phyloP scores from a whole-genome alignment of 2,113 vertebrate species.

The Psittacus erithacus region DNA sequence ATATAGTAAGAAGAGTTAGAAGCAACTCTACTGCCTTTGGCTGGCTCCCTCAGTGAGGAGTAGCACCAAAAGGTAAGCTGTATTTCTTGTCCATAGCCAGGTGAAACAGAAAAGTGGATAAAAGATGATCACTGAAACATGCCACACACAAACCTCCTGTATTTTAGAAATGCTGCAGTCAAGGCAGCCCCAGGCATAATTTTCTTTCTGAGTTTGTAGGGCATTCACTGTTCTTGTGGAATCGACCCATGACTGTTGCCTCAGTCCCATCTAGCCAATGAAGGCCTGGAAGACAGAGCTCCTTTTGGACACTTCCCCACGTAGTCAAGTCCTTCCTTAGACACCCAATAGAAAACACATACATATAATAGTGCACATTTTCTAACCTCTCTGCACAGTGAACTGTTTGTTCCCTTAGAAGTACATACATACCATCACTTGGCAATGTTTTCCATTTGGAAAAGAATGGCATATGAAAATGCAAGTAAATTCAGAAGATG shows the following conservation, averaged over 20 bases:
- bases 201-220: background rate
- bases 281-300: background rate
- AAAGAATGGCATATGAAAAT: background rate
- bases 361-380: background rate
- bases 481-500: background rate
- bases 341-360: background rate
- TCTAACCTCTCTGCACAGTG: background rate
- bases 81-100: background rate
- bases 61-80: background rate
- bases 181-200: accelerated
- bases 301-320: background rate
- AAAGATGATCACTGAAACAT: background rate
- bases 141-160: background rate
- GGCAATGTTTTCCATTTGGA: background rate
- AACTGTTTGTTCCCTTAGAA: background rate
- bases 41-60: background rate
- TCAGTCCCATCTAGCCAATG: background rate
- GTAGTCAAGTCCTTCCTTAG: background rate
- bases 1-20: background rate
- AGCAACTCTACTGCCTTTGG: background rate
- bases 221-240: background rate
- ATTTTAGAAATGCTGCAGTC: background rate
- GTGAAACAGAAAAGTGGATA: background rate
- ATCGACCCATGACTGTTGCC: background rate
- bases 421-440: background rate